Base-by-base conservation (phyloP, 2,888 invertebrate species). In the Rhamphomyia laevipes region DNA sequence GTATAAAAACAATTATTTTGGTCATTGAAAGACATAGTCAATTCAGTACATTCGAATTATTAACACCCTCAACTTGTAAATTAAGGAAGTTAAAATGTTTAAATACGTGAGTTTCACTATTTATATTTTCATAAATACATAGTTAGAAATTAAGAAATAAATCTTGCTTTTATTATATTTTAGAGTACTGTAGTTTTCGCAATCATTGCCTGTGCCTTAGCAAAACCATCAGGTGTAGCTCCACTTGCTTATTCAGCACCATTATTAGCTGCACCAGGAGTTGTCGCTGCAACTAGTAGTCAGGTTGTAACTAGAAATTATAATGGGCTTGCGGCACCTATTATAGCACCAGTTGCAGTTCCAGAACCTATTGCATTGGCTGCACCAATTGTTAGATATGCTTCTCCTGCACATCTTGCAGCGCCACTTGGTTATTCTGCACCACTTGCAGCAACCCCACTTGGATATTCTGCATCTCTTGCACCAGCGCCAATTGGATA, bases 281-380 rank as follows among this genome's bases (percentile, higher is more conserved):
- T 56, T 23, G 55, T 56, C 2, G 51, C 56, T 30, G 53, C 55
- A 4, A 16, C 53, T 10, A 53, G 54, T 43, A 52, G 50, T 17
- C 55, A 54, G 43, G 47, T 57, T 2, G 51, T 57, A 11, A 52
- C 57, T 9, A 51, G 55, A 16, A 52, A 46, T 38, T 55, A 44
- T 42, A 53, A 56, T 51, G 55, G 55, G 43, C 48, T 55, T 9
- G 54, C 52, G 23, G 44, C 53, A 10, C 52, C 53, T 17, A 10
- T n/a, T n/a, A 5, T 21, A 18, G 41, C 41, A 12, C 21, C 49
- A 15, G 15, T 49, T 38, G n/a, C 54, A 10, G 70, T 70, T 0
- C 68, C 74, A 10, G 75, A 76, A 1, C 74, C 77, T 9, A 68
- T 78, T 49, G 77, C 80, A n/a, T 80, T 81, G 0, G 78, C 81